A percentile compares a stretch with the other conserved stretches of the same genome.
Conservation (phyloP, 2,888 invertebrate genomes). For the Orgyia antiqua region DNA sequence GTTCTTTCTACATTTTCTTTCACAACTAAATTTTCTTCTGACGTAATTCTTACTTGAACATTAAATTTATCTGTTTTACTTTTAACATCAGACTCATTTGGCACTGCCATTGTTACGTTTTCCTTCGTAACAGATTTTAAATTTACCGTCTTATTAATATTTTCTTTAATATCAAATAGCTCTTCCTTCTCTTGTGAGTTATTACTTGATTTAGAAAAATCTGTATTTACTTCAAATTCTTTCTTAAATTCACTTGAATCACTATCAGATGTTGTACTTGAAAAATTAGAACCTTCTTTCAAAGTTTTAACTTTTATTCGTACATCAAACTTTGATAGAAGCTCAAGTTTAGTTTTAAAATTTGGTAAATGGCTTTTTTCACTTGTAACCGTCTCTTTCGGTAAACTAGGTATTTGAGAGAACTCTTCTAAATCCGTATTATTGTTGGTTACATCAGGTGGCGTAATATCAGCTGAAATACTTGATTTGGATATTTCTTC, state of each 20-base stretch:
- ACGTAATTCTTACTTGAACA: slow-evolving; percentile 70
- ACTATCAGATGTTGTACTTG: slow-evolving; percentile 60
- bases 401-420: slow-evolving; percentile 39
- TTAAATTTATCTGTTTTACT: slow-evolving; percentile 66
- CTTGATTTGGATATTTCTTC: slow-evolving; percentile 30
- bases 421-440: slow-evolving; percentile 36
- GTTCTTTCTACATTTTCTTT: slow-evolving; percentile 52
- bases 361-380: slow-evolving; percentile 35
- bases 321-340: slow-evolving; percentile 75
- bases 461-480: slow-evolving; percentile 30
- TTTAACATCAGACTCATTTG: slow-evolving; percentile 62
- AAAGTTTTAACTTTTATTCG: slow-evolving; percentile 71
- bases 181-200: slow-evolving; percentile 46
- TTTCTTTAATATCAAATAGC: slow-evolving; percentile 15
- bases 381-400: slow-evolving; percentile 28
- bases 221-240: slow-evolving; percentile 28
- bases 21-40: slow-evolving; percentile 66
- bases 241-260: slow-evolving; percentile 41
- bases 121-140: slow-evolving; percentile 52
- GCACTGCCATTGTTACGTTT: slow-evolving; percentile 68
- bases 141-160: slow-evolving; percentile 37
- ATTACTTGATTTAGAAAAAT: slow-evolving; percentile 29
- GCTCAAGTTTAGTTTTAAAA: slow-evolving; percentile 66
- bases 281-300: slow-evolving; percentile 54
- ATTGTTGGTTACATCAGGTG: slow-evolving; percentile 30